Evolutionary conservation across 2,888 invertebrate genomes (phyloP).

Genomic region (Erannis defoliaria): DNA sequence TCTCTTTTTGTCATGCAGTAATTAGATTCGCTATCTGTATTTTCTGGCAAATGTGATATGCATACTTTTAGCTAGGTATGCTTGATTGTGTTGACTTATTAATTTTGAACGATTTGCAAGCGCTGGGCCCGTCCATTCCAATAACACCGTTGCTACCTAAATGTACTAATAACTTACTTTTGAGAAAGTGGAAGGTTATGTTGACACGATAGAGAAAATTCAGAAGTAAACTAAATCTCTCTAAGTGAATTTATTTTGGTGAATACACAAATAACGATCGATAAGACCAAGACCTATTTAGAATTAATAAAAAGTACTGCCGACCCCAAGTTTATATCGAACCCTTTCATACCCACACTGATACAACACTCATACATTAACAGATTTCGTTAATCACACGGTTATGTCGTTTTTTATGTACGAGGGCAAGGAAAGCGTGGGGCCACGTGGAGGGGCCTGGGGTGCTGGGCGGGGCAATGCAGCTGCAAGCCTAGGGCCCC

Average conservation of each 20-base stretch:
- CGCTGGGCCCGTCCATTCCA: too few relatives aligned
- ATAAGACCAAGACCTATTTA: conserved; percentile 60
- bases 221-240: conserved; percentile 14
- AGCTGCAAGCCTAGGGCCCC: conserved; percentile 78
- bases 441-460: conserved; percentile 76
- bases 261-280: conserved; percentile 43
- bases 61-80: too few relatives aligned
- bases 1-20: too few relatives aligned
- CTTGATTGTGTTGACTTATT: too few relatives aligned
- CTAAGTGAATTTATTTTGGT: background rate
- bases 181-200: too few relatives aligned
- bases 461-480: conserved; percentile 79
- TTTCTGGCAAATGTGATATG: too few relatives aligned
- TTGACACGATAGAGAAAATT: background rate
- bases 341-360: conserved; percentile 65
- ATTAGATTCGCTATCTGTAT: too few relatives aligned
- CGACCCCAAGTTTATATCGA: conserved; percentile 57
- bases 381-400: conserved; percentile 56
- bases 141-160: too few relatives aligned
- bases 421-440: conserved; percentile 76
- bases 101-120: too few relatives aligned
- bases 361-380: conserved; percentile 54
- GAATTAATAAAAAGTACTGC: conserved; percentile 60
- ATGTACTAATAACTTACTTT: too few relatives aligned
- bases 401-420: conserved; percentile 73